phyloP scores from a whole-genome alignment of 2,888 invertebrate species.

The Acanthoscelides obtectus region DNA sequence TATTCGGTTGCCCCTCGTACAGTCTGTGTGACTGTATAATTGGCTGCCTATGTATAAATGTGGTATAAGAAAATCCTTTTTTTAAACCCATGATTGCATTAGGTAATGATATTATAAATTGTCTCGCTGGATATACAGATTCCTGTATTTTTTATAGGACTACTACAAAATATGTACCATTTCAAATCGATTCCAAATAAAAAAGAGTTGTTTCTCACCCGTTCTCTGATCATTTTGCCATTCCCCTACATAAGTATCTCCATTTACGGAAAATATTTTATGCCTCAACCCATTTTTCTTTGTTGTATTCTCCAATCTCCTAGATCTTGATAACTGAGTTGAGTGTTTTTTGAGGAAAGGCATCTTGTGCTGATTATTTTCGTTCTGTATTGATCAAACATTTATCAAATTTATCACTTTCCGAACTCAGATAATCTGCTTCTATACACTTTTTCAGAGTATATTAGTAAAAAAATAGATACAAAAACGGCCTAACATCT shows the following conservation, averaged over 20 bases:
- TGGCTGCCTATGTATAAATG: too few species aligned
- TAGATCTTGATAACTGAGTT: constrained; percentile 29
- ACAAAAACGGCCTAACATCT: neutral
- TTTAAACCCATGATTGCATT: too few species aligned
- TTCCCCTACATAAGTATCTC: constrained; percentile 56
- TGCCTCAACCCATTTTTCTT: constrained; percentile 56
- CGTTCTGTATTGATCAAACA: constrained; percentile 8
- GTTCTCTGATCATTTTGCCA: constrained; percentile 54
- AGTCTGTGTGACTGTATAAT: too few species aligned
- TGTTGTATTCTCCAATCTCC: constrained; percentile 47
- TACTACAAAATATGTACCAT: too few species aligned
- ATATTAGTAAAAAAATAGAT: neutral
- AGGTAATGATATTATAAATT: too few species aligned
- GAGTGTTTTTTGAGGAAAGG: constrained; percentile 33
- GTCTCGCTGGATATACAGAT: too few species aligned
- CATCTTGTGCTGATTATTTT: constrained; percentile 24
- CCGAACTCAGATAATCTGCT: neutral
- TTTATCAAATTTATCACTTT: neutral
- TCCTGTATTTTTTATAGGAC: too few species aligned
- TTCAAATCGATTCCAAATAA: too few species aligned
- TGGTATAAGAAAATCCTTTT: too few species aligned
- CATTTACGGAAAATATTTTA: constrained; percentile 52
- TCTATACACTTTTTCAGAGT: neutral
- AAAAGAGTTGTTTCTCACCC: constrained; percentile 32
- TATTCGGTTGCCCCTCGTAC: too few species aligned